A percentile compares a stretch with the other conserved stretches of the same genome.
These are phyloP conservation scores for Drosophila antonietae DNA, from an alignment of 2,888 invertebrate species.

Conservation along the genomic window DNA sequence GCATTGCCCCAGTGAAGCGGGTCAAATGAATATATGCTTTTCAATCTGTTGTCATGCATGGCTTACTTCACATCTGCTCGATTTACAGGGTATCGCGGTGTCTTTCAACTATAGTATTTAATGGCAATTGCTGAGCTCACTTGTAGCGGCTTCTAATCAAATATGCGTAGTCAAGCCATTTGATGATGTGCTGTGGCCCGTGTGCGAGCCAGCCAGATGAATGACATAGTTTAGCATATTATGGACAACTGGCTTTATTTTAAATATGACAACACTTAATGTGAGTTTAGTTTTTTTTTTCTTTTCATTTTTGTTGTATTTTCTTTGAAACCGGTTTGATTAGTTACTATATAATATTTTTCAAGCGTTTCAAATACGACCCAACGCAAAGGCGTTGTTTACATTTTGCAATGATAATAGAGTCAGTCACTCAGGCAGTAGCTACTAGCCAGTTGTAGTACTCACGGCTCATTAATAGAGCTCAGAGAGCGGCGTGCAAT, in stretches of 20 bases:
- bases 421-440: neutral
- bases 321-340: slow-evolving; percentile 49
- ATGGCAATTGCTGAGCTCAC: neutral
- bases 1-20: neutral
- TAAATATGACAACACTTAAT: slow-evolving; percentile 34
- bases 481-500: neutral
- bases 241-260: slow-evolving; percentile 23
- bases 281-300: neutral
- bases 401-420: slow-evolving; percentile 31
- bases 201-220: neutral
- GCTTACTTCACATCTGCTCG: neutral
- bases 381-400: slow-evolving; percentile 29
- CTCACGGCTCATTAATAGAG: neutral
- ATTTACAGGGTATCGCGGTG: slow-evolving; percentile 11
- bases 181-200: slow-evolving; percentile 7
- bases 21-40: neutral
- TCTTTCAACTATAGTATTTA: slow-evolving; percentile 5
- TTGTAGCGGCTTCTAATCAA: slow-evolving; percentile 20
- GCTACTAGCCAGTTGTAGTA: neutral
- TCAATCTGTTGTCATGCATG: neutral
- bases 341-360: slow-evolving; percentile 24
- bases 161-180: slow-evolving; percentile 21
- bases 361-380: slow-evolving; percentile 14
- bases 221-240: slow-evolving; percentile 21
- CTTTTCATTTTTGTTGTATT: neutral